Evolutionary conservation across 1,140 invertebrate species (phyloP).

Genomic region (Drosophila yakuba): DNA sequence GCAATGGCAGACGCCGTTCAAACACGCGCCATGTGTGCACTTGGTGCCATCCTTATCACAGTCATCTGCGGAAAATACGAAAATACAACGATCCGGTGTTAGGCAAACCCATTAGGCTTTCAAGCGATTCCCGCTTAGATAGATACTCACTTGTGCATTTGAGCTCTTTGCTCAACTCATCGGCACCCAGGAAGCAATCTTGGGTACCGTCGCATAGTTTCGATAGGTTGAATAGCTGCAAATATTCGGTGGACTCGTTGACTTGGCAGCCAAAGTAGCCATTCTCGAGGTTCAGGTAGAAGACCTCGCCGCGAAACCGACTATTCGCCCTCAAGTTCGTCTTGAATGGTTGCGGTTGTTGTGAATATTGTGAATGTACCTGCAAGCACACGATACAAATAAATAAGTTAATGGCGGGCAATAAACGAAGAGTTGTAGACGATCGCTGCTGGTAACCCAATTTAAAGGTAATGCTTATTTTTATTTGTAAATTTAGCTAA

Average conservation of each 20-base stretch:
- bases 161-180: constrained; percentile 94
- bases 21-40: constrained; percentile 96
- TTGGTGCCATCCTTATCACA: constrained; percentile 93
- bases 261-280: constrained; percentile 99
- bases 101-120: constrained; percentile 23
- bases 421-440: constrained; percentile 8
- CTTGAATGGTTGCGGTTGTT: constrained; percentile 77
- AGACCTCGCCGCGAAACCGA: constrained; percentile 95
- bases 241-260: constrained; percentile 96
- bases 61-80: constrained; percentile 88
- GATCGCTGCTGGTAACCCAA: neutral
- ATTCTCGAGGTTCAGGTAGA: constrained; percentile 98
- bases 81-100: neutral
- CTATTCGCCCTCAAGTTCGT: constrained; percentile 84
- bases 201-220: constrained; percentile 95
- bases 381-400: constrained; percentile 84
- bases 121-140: neutral
- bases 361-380: constrained; percentile 89
- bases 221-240: constrained; percentile 97
- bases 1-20: constrained; percentile 97
- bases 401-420: constrained; percentile 28
- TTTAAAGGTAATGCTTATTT: neutral
- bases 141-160: constrained; percentile 94
- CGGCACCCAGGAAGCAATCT: constrained; percentile 96
- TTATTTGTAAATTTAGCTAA: no score